Evolutionary conservation across 2,113 vertebrate species (phyloP).

Genomic region (Pelobates fuscus): DNA sequence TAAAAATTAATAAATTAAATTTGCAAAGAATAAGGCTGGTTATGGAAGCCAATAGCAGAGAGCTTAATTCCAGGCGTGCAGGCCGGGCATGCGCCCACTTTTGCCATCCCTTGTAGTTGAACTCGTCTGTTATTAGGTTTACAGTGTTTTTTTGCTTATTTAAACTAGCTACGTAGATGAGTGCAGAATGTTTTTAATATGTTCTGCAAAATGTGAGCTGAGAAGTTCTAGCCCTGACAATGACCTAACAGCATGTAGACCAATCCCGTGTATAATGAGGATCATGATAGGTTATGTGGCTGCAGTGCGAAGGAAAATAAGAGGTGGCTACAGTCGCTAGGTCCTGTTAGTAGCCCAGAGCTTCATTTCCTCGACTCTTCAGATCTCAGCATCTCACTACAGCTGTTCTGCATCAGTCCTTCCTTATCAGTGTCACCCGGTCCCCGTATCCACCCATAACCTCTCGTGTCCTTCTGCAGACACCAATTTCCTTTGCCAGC

Average conservation of each 20-base stretch:
- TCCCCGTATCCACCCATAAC: conserved; percentile 57
- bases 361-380: conserved; percentile 34
- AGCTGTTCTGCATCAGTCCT: conserved; percentile 65
- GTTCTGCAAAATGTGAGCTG: too few relatives aligned
- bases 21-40: too few relatives aligned
- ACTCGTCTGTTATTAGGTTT: too few relatives aligned
- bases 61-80: too few relatives aligned
- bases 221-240: conserved; percentile 11
- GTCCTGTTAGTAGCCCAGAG: conserved; percentile 2
- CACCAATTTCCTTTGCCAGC: conserved; percentile 63
- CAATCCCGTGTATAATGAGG: conserved; percentile 6
- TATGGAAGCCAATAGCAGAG: too few relatives aligned
- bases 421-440: conserved; percentile 50
- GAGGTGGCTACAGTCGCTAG: conserved; percentile 21
- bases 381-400: conserved; percentile 55
- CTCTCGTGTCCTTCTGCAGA: conserved; percentile 65
- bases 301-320: conserved; percentile 35
- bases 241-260: conserved; percentile 1
- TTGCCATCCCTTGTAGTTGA: too few relatives aligned
- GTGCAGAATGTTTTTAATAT: too few relatives aligned
- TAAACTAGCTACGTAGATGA: too few relatives aligned
- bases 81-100: too few relatives aligned
- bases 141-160: too few relatives aligned
- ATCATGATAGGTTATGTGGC: neutral
- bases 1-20: too few relatives aligned